These are phyloP conservation scores for Atlantisia rogersi DNA, from an alignment of 2,113 vertebrate species.

Conservation along the genomic window DNA sequence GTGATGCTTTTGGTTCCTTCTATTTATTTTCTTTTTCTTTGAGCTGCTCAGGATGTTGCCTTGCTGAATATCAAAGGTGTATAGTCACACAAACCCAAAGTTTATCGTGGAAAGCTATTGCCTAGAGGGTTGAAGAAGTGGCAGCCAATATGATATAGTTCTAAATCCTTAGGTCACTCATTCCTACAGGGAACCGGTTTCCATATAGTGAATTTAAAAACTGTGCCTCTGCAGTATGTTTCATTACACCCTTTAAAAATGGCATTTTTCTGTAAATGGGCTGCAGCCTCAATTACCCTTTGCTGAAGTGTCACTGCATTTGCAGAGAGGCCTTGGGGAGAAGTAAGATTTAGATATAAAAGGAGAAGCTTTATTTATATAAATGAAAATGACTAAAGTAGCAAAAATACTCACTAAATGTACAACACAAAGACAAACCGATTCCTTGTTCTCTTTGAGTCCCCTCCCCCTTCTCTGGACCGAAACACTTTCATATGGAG, in stretches of 20 bases:
- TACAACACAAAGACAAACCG: not conserved
- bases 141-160: not conserved
- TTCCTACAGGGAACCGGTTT: constrained; percentile 19
- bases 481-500: not conserved
- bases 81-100: not conserved
- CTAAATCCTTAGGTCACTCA: constrained; percentile 11
- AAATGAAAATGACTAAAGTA: not conserved
- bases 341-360: constrained; percentile 18
- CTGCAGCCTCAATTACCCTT: constrained; percentile 32
- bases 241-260: constrained; percentile 42
- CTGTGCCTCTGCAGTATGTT: not conserved
- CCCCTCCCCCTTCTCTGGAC: not conserved
- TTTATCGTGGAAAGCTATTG: constrained; percentile 4
- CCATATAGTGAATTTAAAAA: constrained; percentile 33
- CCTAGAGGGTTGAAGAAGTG: not conserved
- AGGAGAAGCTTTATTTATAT: constrained; percentile 29
- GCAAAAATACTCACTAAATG: not conserved
- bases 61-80: not conserved
- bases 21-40: not conserved
- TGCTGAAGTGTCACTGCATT: constrained; percentile 29
- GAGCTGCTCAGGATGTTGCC: not conserved
- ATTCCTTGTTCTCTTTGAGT: not conserved
- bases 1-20: not conserved
- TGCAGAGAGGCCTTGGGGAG: not conserved
- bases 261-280: constrained; percentile 27